phyloP scores from a whole-genome alignment of 2,797 vertebrate species.

The Pangasius sanitwongsei region DNA sequence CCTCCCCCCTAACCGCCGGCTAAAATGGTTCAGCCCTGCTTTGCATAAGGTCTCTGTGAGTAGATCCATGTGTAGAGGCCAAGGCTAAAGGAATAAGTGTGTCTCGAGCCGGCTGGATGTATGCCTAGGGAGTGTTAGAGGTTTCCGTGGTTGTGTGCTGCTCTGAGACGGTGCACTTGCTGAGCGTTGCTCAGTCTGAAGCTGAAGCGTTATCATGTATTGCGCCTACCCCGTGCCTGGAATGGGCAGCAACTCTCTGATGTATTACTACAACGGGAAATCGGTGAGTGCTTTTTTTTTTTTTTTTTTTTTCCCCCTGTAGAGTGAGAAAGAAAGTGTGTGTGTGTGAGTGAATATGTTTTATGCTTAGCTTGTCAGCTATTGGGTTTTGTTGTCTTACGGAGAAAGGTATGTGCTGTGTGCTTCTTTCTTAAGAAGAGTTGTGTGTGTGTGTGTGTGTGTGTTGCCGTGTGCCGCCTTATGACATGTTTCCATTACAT shows the following conservation, averaged over 20 bases:
- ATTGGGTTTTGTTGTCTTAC: not conserved
- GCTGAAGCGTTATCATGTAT: constrained; percentile 84
- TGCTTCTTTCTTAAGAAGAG: not conserved
- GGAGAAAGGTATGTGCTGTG: not conserved
- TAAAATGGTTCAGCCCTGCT: constrained; percentile 90
- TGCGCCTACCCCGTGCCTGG: constrained; percentile 97
- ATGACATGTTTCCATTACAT: constrained; percentile 66
- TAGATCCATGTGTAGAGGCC: constrained; percentile 85
- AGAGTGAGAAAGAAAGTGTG: constrained; percentile 10
- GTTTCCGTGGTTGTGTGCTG: constrained; percentile 69
- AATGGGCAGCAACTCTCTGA: constrained; percentile 94
- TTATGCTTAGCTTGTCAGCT: not conserved
- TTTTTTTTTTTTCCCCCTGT: constrained; percentile 15
- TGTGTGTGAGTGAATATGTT: constrained; percentile 18
- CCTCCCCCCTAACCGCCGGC: constrained; percentile 66
- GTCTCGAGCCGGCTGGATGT: constrained; percentile 79
- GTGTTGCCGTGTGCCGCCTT: not conserved
- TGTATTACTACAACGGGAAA: constrained; percentile 99
- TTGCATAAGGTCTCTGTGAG: constrained; percentile 97
- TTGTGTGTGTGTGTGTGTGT: constrained; percentile 3
- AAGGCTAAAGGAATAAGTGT: constrained; percentile 84
- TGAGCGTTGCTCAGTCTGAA: constrained; percentile 62
- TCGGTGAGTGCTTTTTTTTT: constrained; percentile 84
- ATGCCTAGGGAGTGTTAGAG: constrained; percentile 76
- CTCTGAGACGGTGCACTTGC: constrained; percentile 61